Evolutionary conservation across 2,113 vertebrate species (phyloP).

Genomic region (Prionailurus viverrinus): DNA sequence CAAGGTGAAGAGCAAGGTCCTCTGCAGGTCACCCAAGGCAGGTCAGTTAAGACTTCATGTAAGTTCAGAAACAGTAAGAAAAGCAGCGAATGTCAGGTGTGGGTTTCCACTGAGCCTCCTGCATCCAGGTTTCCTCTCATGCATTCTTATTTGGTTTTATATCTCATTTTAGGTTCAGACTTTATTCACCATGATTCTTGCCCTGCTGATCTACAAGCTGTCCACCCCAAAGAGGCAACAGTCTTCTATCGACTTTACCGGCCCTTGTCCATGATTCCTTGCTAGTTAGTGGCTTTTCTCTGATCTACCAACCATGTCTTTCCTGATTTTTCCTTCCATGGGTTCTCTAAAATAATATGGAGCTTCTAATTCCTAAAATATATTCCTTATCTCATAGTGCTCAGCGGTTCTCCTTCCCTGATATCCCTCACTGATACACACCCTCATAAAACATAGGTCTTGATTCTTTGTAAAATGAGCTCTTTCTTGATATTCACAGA

Average conservation of each 20-base stretch:
- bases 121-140: not conserved
- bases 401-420: not conserved
- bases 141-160: not conserved
- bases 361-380: not conserved
- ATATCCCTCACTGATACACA: not conserved
- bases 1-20: not conserved
- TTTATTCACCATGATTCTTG: not conserved
- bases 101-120: not conserved
- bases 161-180: not conserved
- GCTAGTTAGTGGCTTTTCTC: not conserved
- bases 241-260: not conserved
- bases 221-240: not conserved
- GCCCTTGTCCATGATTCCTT: not conserved
- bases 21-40: not conserved
- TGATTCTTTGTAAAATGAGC: not conserved
- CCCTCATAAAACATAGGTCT: not conserved
- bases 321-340: not conserved
- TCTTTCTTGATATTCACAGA: not conserved
- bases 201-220: not conserved
- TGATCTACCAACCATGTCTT: not conserved
- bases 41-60: not conserved
- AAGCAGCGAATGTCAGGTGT: not conserved
- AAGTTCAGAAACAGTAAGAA: not conserved
- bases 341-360: not conserved
- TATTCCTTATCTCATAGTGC: not conserved